phyloP scores from a whole-genome alignment of 2,113 vertebrate genomes.

The Lota lota region DNA sequence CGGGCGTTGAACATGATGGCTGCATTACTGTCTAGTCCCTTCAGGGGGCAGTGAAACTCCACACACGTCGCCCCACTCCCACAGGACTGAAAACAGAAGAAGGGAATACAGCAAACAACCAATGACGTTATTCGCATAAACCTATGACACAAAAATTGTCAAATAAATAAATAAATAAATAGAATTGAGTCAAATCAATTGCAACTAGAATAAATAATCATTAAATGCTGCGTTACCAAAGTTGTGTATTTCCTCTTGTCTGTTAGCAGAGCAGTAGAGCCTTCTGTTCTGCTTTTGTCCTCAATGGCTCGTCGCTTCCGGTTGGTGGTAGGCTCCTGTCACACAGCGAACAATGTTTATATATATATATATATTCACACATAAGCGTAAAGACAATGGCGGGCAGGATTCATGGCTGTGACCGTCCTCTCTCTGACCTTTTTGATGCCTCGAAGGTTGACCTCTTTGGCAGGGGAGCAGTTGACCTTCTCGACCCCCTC shows the following conservation, averaged over 20 bases:
- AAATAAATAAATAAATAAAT: not conserved
- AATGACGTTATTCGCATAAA: no score
- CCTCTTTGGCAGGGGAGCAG: slow-evolving; percentile 73
- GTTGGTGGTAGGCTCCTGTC: slow-evolving; percentile 58
- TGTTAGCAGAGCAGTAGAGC: slow-evolving; percentile 69
- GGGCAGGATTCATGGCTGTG: not conserved
- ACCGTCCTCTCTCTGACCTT: slow-evolving; percentile 42
- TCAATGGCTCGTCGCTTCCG: slow-evolving; percentile 79
- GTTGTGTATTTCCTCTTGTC: slow-evolving; percentile 75
- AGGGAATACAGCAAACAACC: not conserved
- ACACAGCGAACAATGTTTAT: not conserved
- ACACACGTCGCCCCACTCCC: slow-evolving; percentile 75
- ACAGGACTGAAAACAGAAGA: slow-evolving; percentile 78
- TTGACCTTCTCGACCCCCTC: slow-evolving; percentile 72
- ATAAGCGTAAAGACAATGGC: not conserved
- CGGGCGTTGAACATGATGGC: slow-evolving; percentile 79
- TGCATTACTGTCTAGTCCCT: slow-evolving; percentile 86
- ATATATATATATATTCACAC: not conserved
- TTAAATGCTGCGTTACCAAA: slow-evolving; percentile 74
- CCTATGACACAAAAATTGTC: not conserved
- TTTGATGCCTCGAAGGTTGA: slow-evolving; percentile 67
- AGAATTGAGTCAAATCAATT: not conserved
- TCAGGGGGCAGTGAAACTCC: slow-evolving; percentile 82
- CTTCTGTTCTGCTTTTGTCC: slow-evolving; percentile 51
- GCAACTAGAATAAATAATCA: not conserved